Evolutionary conservation across 1,140 invertebrate genomes (phyloP).

Genomic region (Zaprionus nigranus): DNA sequence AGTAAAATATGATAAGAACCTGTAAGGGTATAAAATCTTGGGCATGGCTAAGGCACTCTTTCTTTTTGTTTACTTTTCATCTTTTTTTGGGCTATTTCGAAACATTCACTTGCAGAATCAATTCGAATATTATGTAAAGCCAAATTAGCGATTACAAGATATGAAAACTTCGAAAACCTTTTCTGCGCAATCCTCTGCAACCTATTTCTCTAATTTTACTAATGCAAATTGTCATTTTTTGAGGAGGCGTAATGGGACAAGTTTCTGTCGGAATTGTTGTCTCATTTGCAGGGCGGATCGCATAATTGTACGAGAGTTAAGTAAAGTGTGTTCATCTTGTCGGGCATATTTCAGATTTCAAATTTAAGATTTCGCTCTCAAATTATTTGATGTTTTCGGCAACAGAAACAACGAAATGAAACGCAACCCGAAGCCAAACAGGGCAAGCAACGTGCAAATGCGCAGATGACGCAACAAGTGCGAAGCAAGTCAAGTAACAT

Average conservation of each 20-base stretch:
- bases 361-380: constrained; percentile 14
- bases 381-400: constrained; percentile 41
- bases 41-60: no score
- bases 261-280: constrained; percentile 28
- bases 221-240: not conserved
- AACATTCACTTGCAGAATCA: no score
- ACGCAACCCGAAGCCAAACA: constrained; percentile 13
- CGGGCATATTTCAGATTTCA: constrained; percentile 19
- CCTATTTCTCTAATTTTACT: not conserved
- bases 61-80: no score
- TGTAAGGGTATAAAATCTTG: no score
- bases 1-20: no score
- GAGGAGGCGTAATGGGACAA: not conserved
- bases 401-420: constrained; percentile 42
- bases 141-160: not conserved
- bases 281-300: constrained; percentile 33
- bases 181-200: not conserved
- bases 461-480: constrained; percentile 71
- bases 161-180: not conserved
- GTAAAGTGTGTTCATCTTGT: constrained; percentile 62
- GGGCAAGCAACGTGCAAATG: constrained; percentile 65
- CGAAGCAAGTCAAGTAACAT: constrained; percentile 32
- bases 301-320: constrained; percentile 71
- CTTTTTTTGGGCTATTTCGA: no score
- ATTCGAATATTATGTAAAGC: no score